These are phyloP conservation scores for Nerophis lumbriciformis DNA, from an alignment of 2,113 vertebrate species.

Conservation along the genomic window DNA sequence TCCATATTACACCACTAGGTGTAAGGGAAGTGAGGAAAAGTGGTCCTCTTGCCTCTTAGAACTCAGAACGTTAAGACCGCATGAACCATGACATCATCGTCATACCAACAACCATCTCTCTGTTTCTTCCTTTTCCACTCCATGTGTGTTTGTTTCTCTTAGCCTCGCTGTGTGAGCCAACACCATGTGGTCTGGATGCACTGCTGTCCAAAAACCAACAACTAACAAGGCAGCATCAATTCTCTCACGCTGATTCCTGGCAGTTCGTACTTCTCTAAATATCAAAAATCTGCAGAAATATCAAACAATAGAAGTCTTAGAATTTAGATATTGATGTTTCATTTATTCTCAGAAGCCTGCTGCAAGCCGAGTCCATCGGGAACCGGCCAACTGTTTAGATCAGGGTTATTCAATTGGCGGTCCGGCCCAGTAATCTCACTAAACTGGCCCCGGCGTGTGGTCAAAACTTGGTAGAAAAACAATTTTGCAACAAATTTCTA, in stretches of 20 bases:
- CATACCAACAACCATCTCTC: conserved; percentile 1
- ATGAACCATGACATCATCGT: conserved; percentile 37
- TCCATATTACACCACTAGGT: background rate
- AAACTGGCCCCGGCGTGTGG: no score
- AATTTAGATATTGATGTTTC: background rate
- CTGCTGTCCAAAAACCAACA: conserved; percentile 15
- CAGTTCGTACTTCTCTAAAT: conserved; percentile 10
- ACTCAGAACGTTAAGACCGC: background rate
- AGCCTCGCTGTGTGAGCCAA: background rate
- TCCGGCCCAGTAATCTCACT: no score
- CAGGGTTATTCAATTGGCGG: no score
- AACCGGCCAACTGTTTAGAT: conserved; percentile 3
- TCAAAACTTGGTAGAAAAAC: no score
- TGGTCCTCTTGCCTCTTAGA: background rate
- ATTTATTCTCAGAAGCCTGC: conserved; percentile 12
- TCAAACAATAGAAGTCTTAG: conserved; percentile 19
- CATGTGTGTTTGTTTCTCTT: conserved; percentile 3
- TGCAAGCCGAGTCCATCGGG: conserved; percentile 13
- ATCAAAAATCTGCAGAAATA: conserved; percentile 10
- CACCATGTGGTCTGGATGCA: conserved; percentile 19
- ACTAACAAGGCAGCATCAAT: background rate
- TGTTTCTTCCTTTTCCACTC: background rate
- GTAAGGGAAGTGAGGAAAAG: background rate
- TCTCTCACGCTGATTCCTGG: conserved; percentile 9
- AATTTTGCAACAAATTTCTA: no score